Evolutionary conservation across 2,113 vertebrate species (phyloP), one percentile per base, ranked within the genome.

Genomic region (Catagonus wagneri): DNA sequence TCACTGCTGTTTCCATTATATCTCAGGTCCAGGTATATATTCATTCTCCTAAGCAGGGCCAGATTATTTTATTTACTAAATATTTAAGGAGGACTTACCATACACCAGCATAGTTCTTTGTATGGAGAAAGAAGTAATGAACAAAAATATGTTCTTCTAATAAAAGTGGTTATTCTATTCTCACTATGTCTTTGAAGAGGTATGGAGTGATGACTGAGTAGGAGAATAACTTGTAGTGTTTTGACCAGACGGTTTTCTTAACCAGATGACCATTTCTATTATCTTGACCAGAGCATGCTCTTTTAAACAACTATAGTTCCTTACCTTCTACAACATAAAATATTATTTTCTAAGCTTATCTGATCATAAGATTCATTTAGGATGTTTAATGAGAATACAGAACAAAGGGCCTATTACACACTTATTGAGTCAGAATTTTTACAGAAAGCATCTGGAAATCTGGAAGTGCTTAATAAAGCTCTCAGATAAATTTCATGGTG

Each of bases 311-410:
- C 44, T n/a, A 23, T 29, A 72, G 15, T 66, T 84, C 69, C 19
- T 71, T 87, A 72, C 7, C 27, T 88, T 36, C 16, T 72, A 16
- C 15, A 32, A 34, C 16, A 50, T 58, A 61, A 74, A 74, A 36
- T 19, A 75, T 1, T 50, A 63, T 83, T 79, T 89, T 7, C 39
- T 65, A 78, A 54, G 60, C 22, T 52, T 87, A 16, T 50, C 29
- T 90, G 75, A 17, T 54, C 13, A 71, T 10, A 69, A 68, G 2
- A 61, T 78, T 96, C 60, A 90, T 83, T 11, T 72, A 78, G 20
- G 54, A 56, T 80, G 12, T 36, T 92, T 87, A 83, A 71, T 39
- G 81, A 87, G 96, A 72, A 72, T 61, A 74, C 11, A 93, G 80
- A 69, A 36, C 3, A 84, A 32, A 93, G 5, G 23, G 1, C 1